A percentile compares a stretch with the other conserved stretches of the same genome.
Conservation (phyloP, 1,140 invertebrate species). For the Drosophila sproati region DNA sequence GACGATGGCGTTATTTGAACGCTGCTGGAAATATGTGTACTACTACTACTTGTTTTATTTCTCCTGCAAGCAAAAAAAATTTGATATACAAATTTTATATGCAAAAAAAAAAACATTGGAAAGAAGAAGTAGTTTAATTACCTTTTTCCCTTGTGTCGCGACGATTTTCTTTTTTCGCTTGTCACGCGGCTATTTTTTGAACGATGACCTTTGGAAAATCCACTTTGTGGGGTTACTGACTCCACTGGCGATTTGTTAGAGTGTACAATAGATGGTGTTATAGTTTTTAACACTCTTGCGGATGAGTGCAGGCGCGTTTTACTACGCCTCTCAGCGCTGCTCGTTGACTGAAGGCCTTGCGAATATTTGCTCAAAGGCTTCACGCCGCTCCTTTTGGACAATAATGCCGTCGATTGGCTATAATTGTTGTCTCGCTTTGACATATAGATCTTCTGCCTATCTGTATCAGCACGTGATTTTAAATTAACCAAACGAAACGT, state of each 20-base stretch:
- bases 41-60: conserved; percentile 54
- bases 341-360: conserved; percentile 41
- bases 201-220: conserved; percentile 47
- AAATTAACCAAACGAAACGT: conserved; percentile 88
- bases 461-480: conserved; percentile 73
- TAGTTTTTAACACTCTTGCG: conserved; percentile 60
- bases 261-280: conserved; percentile 44
- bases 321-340: conserved; percentile 51
- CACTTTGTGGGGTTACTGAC: conserved; percentile 22
- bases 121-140: conserved; percentile 5
- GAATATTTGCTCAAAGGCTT: conserved; percentile 51
- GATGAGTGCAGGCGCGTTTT: conserved; percentile 56
- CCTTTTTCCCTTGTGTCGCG: conserved; percentile 69
- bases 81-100: neutral
- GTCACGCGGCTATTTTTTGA: conserved; percentile 47
- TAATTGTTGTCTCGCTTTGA: conserved; percentile 69
- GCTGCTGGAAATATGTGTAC: conserved; percentile 71
- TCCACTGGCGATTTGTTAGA: conserved; percentile 50
- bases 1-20: conserved; percentile 73
- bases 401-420: conserved; percentile 35
- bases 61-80: conserved; percentile 40
- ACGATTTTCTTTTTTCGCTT: conserved; percentile 57
- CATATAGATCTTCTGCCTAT: conserved; percentile 45
- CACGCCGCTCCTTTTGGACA: conserved; percentile 47
- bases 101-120: neutral